A percentile compares a stretch with the other conserved stretches of the same genome.
These are phyloP conservation scores for Procavia capensis DNA, from an alignment of 2,113 vertebrate species.

Conservation along the genomic window DNA sequence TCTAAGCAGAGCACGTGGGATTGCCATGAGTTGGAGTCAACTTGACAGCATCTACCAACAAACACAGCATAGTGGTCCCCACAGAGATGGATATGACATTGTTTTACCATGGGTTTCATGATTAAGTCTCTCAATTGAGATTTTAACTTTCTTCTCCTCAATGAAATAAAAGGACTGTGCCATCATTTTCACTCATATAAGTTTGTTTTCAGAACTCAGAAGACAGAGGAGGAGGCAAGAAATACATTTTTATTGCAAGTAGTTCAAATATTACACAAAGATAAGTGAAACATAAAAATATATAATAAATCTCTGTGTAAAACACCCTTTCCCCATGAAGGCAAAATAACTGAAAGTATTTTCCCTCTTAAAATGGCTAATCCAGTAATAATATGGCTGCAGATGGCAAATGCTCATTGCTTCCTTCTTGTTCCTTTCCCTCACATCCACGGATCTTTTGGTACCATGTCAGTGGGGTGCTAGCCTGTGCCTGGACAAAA, in stretches of 20 bases:
- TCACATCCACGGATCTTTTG: background rate
- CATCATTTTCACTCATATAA: background rate
- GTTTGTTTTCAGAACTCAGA: conserved; percentile 11
- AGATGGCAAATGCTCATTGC: background rate
- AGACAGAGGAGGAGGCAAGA: background rate
- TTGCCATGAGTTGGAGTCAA: too few relatives aligned
- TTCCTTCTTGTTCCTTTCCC: background rate
- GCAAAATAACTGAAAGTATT: conserved; percentile 37
- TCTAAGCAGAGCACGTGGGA: background rate
- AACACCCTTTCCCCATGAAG: background rate
- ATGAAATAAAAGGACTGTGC: background rate
- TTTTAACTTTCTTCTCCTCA: background rate
- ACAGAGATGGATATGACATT: background rate
- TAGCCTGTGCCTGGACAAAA: background rate
- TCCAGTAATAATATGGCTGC: background rate
- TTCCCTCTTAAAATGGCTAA: conserved; percentile 23
- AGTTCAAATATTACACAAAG: conserved; percentile 40
- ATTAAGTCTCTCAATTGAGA: background rate
- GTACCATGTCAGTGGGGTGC: background rate
- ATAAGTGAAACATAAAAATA: conserved; percentile 47
- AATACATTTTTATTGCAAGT: conserved; percentile 57
- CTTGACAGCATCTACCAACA: too few relatives aligned
- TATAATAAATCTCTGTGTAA: background rate
- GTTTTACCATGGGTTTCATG: background rate
- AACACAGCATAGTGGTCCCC: too few relatives aligned